Conservation (phyloP, 2,888 invertebrate genomes). For the Ichneumon xanthorius region DNA sequence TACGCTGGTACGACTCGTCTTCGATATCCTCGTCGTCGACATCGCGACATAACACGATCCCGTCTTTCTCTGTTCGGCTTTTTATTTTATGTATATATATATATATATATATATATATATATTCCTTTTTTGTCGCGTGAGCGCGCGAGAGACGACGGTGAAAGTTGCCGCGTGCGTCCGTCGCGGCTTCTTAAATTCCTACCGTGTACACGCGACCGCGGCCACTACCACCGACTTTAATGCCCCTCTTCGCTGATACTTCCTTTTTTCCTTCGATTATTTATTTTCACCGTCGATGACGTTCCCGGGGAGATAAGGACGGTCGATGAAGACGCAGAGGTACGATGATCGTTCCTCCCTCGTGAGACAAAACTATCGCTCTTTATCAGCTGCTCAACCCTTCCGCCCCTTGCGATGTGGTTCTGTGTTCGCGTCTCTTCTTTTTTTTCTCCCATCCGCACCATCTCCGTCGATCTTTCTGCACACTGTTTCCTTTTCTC, state of each 20-base stretch:
- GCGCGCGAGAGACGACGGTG: constrained; percentile 40
- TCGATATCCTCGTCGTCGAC: constrained; percentile 16
- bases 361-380: constrained; percentile 75
- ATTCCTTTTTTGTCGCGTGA: constrained; percentile 32
- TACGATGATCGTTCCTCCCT: constrained; percentile 67
- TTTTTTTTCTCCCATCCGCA: constrained; percentile 10
- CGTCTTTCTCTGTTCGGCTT: constrained; percentile 5
- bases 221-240: background rate
- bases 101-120: constrained; percentile 8
- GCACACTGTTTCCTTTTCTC: background rate
- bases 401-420: constrained; percentile 9
- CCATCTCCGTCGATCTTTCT: constrained; percentile 48
- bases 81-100: background rate
- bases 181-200: constrained; percentile 55
- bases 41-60: constrained; percentile 9
- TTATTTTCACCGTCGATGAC: background rate
- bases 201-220: constrained; percentile 41
- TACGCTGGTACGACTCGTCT: constrained; percentile 9
- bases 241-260: background rate
- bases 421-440: background rate
- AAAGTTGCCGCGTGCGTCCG: constrained; percentile 52
- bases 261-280: constrained; percentile 3
- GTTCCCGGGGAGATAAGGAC: background rate
- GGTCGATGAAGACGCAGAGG: background rate
- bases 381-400: constrained; percentile 69